phyloP scores from a whole-genome alignment of 2,113 vertebrate genomes.

The Notarius quadriscutis region DNA sequence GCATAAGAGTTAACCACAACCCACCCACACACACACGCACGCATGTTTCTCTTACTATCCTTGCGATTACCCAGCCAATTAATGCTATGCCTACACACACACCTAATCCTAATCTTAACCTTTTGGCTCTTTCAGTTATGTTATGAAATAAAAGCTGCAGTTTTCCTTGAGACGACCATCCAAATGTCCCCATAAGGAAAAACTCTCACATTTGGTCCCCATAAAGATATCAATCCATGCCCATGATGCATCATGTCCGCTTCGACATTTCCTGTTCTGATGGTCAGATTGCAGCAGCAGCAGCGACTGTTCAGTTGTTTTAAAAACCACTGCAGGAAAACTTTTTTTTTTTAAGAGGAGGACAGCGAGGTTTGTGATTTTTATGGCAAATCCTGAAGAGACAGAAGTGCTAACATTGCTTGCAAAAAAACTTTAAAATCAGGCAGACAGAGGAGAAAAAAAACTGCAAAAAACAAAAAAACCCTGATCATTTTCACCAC shows the following conservation, averaged over 20 bases:
- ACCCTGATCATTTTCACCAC: too few species aligned
- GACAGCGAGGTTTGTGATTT: neutral
- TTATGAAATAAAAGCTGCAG: neutral
- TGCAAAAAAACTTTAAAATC: neutral
- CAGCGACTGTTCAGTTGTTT: neutral
- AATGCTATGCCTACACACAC: neutral
- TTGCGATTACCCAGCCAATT: neutral
- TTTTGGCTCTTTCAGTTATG: too few species aligned
- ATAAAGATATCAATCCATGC: neutral
- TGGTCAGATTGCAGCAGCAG: neutral
- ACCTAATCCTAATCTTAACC: neutral
- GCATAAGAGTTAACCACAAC: slow-evolving; percentile 34
- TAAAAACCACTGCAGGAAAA: neutral
- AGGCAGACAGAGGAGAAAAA: too few species aligned
- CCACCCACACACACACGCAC: neutral
- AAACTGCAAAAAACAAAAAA: too few species aligned
- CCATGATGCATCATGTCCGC: neutral
- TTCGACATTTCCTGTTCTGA: neutral
- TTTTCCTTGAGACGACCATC: neutral
- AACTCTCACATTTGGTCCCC: neutral
- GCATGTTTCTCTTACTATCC: neutral
- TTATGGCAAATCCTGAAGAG: neutral
- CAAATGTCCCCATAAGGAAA: neutral
- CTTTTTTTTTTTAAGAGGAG: neutral
- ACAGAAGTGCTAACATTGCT: neutral